Conservation (phyloP, 1,140 invertebrate genomes). For the Hyphantria cunea region DNA sequence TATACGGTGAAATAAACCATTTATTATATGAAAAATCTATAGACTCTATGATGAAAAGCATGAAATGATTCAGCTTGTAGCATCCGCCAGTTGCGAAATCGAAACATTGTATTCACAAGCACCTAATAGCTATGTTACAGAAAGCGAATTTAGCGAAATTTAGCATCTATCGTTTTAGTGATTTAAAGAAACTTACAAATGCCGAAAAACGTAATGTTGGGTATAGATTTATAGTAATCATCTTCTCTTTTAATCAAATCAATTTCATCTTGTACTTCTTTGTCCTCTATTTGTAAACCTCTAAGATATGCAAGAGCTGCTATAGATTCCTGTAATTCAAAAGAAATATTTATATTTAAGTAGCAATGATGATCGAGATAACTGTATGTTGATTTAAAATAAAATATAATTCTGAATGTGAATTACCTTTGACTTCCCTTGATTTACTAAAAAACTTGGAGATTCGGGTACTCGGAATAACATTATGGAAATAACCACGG, state of each 20-base stretch:
- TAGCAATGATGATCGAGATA: no score
- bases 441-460: constrained; percentile 68
- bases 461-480: constrained; percentile 78
- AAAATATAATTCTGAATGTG: no score
- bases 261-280: constrained; percentile 42
- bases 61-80: no score
- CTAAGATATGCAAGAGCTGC: constrained; percentile 33
- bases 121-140: no score
- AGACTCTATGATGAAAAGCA: no score
- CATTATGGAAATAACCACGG: constrained; percentile 54
- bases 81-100: no score
- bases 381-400: no score
- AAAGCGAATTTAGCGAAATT: no score
- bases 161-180: no score
- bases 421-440: constrained; percentile 61
- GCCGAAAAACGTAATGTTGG: constrained; percentile 30
- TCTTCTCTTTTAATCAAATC: constrained; percentile 38
- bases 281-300: constrained; percentile 36
- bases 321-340: constrained; percentile 40
- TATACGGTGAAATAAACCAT: no score
- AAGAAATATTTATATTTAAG: not conserved
- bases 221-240: constrained; percentile 34
- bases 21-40: no score
- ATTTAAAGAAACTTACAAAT: constrained; percentile 41
- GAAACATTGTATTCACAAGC: no score